phyloP scores from a whole-genome alignment of 1,140 invertebrate genomes.

The Ridgeia piscesae region DNA sequence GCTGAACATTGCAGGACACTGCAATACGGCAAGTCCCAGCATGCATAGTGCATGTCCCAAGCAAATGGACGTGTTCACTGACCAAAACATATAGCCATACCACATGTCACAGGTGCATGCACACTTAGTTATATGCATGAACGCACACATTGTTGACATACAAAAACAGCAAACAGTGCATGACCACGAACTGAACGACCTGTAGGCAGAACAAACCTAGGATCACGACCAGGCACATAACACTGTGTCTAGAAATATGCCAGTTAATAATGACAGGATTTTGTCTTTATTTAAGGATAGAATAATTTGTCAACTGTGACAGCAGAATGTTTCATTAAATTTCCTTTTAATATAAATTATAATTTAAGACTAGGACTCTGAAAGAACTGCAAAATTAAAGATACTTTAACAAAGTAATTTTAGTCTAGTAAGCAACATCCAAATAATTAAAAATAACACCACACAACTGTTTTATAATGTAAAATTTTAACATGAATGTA shows the following conservation, averaged over 20 bases:
- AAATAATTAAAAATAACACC: too few relatives aligned
- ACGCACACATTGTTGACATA: not conserved
- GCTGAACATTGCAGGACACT: not conserved
- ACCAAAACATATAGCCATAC: not conserved
- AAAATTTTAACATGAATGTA: too few relatives aligned
- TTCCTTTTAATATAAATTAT: too few relatives aligned
- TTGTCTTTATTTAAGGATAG: not conserved
- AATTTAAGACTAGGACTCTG: too few relatives aligned
- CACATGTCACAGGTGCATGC: not conserved
- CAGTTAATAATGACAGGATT: too few relatives aligned
- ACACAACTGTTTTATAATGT: too few relatives aligned
- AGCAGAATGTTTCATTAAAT: not conserved
- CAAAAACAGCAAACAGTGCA: not conserved
- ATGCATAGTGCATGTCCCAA: too few relatives aligned
- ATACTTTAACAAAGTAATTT: too few relatives aligned
- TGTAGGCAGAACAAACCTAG: not conserved
- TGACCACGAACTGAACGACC: not conserved
- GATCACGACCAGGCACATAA: not conserved
- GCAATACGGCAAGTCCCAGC: not conserved
- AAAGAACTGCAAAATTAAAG: too few relatives aligned
- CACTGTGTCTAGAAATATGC: not conserved
- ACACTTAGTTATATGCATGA: not conserved
- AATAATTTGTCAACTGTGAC: not conserved
- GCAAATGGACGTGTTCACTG: not conserved
- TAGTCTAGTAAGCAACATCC: too few relatives aligned